Evolutionary conservation across 2,888 invertebrate species (phyloP), one percentile per base, ranked within the genome.

Genomic region (Ectropis crepuscularia): DNA sequence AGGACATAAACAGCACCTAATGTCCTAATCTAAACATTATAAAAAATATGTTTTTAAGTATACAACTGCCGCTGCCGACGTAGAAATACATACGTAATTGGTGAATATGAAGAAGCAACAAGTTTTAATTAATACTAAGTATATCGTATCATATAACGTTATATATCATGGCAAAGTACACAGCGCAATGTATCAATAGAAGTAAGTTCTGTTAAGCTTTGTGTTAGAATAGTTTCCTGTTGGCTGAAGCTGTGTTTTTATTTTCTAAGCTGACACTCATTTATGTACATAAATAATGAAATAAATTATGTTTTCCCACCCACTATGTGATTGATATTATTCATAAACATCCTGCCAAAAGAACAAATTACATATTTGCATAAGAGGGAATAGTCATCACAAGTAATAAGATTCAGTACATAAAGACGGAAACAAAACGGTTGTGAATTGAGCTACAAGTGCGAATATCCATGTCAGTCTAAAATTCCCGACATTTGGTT

Each of bases 231-330:
- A 77, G 72, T 70, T 72, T 72, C 73, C 73, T 68, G 71, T 76
- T 73, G 79, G 78, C 73, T 70, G 65, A 72, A 80, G 81, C 86
- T 77, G 79, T 80, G 81, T 83, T 76, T 79, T 86, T 82, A 85
- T 85, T 83, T 75, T 51, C 85, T 84, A 85, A 76, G 63, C 64
- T 61, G 66, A 70, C 65, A 83, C 82, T 85, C 83, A 83, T 79
- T 28, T 80, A 87, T 91, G 91, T 91, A 90, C 81, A 88, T 90
- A 89, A 80, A 73, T 83, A 82, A 81, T 79, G 58, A 85, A 90
- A 86, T 90, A 90, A 90, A 89, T 82, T 85, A 84, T 88, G 88
- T 88, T 92, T 89, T 86, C 85, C 85, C 90, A 90, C 89, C 86
- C 72, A 80, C 71, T 16, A 68, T 55, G 41, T 45, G 55, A 38